Evolutionary conservation across 2,113 vertebrate species (phyloP), one percentile per base, ranked within the genome.

Genomic region (Hyperopisus bebe): DNA sequence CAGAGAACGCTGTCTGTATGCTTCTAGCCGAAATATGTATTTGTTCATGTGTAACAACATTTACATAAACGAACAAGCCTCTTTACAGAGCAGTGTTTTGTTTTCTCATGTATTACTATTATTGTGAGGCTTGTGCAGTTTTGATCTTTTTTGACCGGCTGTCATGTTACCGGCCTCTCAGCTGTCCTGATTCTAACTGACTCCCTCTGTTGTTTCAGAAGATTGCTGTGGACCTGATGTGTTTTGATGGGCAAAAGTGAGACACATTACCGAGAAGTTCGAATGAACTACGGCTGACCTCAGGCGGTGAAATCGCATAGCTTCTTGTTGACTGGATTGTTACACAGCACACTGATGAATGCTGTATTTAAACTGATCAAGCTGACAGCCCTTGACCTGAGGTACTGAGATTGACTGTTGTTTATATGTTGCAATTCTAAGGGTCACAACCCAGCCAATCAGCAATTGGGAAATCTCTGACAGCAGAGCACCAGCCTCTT

Each of bases 161-260:
- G 62, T 27, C 62, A 31, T 31, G 62, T 27, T 13, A 11, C 3
- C 62, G 27, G 10, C 3, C n/a, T 70, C 9, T 31, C 27, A 13
- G 62, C 62, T 31, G 77, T 44, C 15, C 31, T 82, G 31, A 91
- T 90, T 92, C 87, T 80, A 87, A 46, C 80, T 90, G 83, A 77
- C 90, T 89, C 87, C 89, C 47, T 90, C 86, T 85, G 10, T 48
- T 24, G 39, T 10, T 85, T 48, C 4, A 85, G 83, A 85, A 46
- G 46, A 47, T 46, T 5, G 10, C 42, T 27, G 44, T 48, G 74
- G 88, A 91, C 92, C 91, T 89, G 62, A 39, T 19, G 83, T 53
- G 82, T 55, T 39, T 85, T 87, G 80, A 83, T 39, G 17, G 35
- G 42, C 39, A 83, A 24, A 17, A 83, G 35, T 46, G 39, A 82